A percentile compares a stretch with the other conserved stretches of the same genome.
These are phyloP conservation scores for Craniophora ligustri DNA, from an alignment of 2,888 invertebrate genomes.

Conservation along the genomic window DNA sequence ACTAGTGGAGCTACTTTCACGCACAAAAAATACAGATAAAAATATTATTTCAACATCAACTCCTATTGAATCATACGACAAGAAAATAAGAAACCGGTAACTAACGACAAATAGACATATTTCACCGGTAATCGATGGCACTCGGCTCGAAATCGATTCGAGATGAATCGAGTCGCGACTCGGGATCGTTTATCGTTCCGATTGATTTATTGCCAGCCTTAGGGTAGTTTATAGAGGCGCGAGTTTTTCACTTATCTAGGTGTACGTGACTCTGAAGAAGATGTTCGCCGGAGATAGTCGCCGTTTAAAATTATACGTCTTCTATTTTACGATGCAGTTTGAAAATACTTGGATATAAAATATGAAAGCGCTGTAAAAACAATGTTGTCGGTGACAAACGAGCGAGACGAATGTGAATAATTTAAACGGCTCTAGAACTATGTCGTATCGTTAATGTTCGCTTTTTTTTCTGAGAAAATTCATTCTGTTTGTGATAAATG, in stretches of 20 bases:
- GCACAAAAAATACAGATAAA: conserved; percentile 32
- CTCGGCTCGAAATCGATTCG: conserved; percentile 44
- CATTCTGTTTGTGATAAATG: conserved; percentile 28
- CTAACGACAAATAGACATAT: conserved; percentile 50
- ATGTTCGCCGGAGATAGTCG: conserved; percentile 22
- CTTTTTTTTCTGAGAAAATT: conserved; percentile 11
- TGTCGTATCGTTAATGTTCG: conserved; percentile 3
- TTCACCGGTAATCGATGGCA: conserved; percentile 45
- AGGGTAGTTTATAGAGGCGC: conserved; percentile 49
- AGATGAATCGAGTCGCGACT: conserved; percentile 58
- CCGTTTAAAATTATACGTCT: conserved; percentile 10
- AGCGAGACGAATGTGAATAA: conserved; percentile 33
- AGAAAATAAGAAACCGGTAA: conserved; percentile 43
- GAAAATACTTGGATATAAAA: conserved; percentile 28
- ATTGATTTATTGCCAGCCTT: conserved; percentile 56
- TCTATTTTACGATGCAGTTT: conserved; percentile 19
- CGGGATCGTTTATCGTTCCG: conserved; percentile 48
- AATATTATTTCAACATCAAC: conserved; percentile 14
- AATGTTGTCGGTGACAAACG: conserved; percentile 43
- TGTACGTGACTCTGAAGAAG: conserved; percentile 42
- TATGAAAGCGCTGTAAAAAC: conserved; percentile 26
- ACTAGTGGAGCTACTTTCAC: neutral
- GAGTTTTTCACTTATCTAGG: conserved; percentile 54
- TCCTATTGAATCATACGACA: conserved; percentile 24
- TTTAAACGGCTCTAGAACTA: conserved; percentile 12